Base-by-base conservation (phyloP, 2,113 vertebrate species). In the Patagioenas fasciata region DNA sequence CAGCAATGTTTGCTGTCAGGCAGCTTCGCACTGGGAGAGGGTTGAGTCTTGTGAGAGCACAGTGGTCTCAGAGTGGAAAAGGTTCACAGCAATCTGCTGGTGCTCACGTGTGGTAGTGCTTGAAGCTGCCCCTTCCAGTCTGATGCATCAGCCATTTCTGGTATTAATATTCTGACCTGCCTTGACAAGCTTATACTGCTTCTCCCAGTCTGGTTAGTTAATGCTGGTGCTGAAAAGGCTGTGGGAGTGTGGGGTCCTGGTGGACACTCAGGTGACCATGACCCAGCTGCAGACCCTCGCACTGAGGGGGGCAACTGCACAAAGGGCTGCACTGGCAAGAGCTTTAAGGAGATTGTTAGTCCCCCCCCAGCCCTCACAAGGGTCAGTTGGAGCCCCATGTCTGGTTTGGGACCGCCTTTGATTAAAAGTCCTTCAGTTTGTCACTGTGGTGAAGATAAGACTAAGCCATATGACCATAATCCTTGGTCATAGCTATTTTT, bases 21-120 rank as follows among this genome's bases (percentile, higher is more conserved):
- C 42, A 65, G 24, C 60, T 54, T 42, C 34, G 36, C 31, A 19
- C 11, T 2, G 2, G 58, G 50, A 9, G 34, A 77, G 17, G 24
- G 4, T 12, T 47, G 34, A 78, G 44, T 29, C 29, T 40, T 1
- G 0, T 6, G 32, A 50, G 20, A 58, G 50, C 25, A 1, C 13
- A 5, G 25, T 13, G 8, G 56, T 19, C 15, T 2, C 60, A 26
- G 28, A 32, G 10, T 13, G 25, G 8, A 38, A 65, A 44, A 10
- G 1, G 6, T 21, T 26, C 29, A 26, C 15, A 3, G 5, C 38
- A 19, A 1, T 26, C 70, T 40, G 15, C 8, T n/a, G 9, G 15
- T 60, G 0, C 5, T 10, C 10, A 32, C 2, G 1, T 0, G 2
- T 47, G 44, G 20, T 3, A 0, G 5, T 70, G 28, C 38, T 70